Base-by-base conservation (phyloP, 53 echinoderm and acorn worm species). In the Mesocentrotus franciscanus region DNA sequence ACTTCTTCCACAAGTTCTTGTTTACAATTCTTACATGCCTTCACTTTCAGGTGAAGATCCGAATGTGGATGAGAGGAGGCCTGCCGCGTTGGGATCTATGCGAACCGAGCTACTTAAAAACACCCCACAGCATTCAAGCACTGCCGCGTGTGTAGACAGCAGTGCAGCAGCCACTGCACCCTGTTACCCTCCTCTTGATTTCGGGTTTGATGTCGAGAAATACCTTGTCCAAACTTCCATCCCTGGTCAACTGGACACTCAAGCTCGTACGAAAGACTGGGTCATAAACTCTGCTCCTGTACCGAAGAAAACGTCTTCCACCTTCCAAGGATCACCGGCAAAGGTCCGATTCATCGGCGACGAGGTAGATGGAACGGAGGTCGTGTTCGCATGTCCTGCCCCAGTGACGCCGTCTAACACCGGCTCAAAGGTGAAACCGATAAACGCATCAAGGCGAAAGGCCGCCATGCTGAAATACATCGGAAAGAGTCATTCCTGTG, bases 401-500 rank as follows among this genome's bases (percentile, higher is more conserved):
- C 42, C 81, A 10, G 17, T 81, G 42, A 81, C 17, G 81, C 22
- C 81, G 18, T 36, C 81, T 14, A 20, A 81, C 17, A 22, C 42
- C 42, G 81, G 81, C 18, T 81, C 81, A 18, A 81, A 36, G 0
- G 62, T 35, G 22, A 39, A 61, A 34, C 92, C 92, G 36, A 64
- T 32, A 17, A 64, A 61, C 35, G 2, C 18, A 27, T 32, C 62
- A 32, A 66, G 35, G n/a, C 93, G 76, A 32, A 93, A 75, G 59
- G 24, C 39, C 30, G 56, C 93, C 8, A 72, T 56, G 49, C 78
- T 93, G 29, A 93, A 75, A 75, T n/a, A 74, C 32, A 75, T 74
- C 35, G 93, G 76, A 13, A 93, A 93, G 61, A 93, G 93, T 78
- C 93, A 93, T 26, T 93, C 93, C 15, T 93, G 74, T n/a, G 93